phyloP scores from a whole-genome alignment of 2,888 invertebrate genomes.

The Drosophila limbata region DNA sequence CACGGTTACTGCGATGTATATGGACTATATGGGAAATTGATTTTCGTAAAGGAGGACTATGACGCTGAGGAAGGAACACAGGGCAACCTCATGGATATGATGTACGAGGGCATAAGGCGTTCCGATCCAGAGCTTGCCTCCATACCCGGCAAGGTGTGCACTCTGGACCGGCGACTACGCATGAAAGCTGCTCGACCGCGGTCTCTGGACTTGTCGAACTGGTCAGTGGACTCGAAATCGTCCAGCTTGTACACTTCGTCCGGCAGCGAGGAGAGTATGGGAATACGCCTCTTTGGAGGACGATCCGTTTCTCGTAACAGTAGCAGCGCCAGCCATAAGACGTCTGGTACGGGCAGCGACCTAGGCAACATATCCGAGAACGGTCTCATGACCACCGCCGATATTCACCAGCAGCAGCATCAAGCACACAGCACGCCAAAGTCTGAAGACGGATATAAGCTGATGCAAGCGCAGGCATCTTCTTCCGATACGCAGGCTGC shows the following conservation, averaged over 20 bases:
- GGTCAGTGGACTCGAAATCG: conserved; percentile 94
- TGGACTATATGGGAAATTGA: conserved; percentile 94
- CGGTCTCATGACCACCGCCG: conserved; percentile 84
- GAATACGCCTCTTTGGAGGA: conserved; percentile 87
- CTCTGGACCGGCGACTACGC: conserved; percentile 91
- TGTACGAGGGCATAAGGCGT: conserved; percentile 91
- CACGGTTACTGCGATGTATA: conserved; percentile 93
- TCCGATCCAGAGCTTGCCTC: conserved; percentile 94
- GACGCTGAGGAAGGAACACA: conserved; percentile 93
- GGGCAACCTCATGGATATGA: conserved; percentile 86
- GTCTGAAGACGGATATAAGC: conserved; percentile 74
- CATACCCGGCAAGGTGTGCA: conserved; percentile 93
- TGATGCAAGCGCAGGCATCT: conserved; percentile 40
- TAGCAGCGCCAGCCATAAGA: conserved; percentile 90
- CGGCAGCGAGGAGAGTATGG: conserved; percentile 94
- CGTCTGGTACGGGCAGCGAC: conserved; percentile 85
- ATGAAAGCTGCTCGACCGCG: conserved; percentile 93
- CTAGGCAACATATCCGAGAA: conserved; percentile 87
- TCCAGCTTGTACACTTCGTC: conserved; percentile 93
- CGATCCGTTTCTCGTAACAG: conserved; percentile 91
- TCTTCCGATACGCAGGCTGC: conserved; percentile 52
- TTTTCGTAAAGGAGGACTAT: conserved; percentile 90
- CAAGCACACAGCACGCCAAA: conserved; percentile 72
- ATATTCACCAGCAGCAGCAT: conserved; percentile 68
- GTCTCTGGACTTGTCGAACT: conserved; percentile 93